Conservation (phyloP, 1,140 invertebrate genomes). For the Drosophila truncata region DNA sequence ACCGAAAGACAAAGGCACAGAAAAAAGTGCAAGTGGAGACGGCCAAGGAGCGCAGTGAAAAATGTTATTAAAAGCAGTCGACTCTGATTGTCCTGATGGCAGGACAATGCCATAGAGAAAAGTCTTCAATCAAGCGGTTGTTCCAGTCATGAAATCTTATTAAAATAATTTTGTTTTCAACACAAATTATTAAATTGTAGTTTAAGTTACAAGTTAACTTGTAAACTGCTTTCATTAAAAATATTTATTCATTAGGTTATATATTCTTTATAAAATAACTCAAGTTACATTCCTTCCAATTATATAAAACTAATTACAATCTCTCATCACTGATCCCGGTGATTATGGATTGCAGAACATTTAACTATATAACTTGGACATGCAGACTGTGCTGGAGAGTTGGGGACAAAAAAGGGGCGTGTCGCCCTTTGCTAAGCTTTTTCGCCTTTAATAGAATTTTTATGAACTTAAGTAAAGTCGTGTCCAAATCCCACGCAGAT, state of each 20-base stretch:
- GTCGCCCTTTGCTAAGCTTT: constrained; percentile 32
- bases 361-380: constrained; percentile 31
- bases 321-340: neutral
- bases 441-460: constrained; percentile 79
- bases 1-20: constrained; percentile 32
- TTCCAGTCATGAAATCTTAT: constrained; percentile 9
- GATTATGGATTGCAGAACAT: constrained; percentile 46
- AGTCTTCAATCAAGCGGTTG: constrained; percentile 54
- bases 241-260: neutral
- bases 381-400: constrained; percentile 1
- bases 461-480: constrained; percentile 83
- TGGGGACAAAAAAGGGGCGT: constrained; percentile 33
- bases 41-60: constrained; percentile 63
- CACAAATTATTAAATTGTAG: neutral
- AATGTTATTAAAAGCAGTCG: constrained; percentile 80
- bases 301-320: neutral
- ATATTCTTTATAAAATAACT: neutral
- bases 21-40: constrained; percentile 43
- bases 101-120: constrained; percentile 32
- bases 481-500: constrained; percentile 78
- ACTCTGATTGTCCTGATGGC: constrained; percentile 59
- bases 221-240: neutral
- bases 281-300: neutral
- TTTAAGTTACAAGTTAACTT: neutral
- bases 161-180: constrained; percentile 12